phyloP scores from a whole-genome alignment of 2,888 invertebrate species.

The Trilocha varians region DNA sequence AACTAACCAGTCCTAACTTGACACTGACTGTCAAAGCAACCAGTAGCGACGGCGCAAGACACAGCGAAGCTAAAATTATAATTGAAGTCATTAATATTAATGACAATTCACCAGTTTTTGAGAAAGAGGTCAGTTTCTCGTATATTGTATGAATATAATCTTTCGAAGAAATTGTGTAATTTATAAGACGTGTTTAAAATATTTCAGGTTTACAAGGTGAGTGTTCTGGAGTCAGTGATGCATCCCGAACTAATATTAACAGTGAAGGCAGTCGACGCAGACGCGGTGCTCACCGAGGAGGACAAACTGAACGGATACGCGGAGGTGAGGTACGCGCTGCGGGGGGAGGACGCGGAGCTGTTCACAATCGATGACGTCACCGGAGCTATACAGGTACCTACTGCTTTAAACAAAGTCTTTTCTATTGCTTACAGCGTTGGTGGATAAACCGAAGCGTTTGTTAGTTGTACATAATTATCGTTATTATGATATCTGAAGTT shows the following conservation, averaged over 20 bases:
- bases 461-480: too few relatives aligned
- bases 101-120: conserved; percentile 83
- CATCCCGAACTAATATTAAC: conserved; percentile 78
- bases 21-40: conserved; percentile 73
- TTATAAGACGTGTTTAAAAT: not conserved
- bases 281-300: conserved; percentile 73
- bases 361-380: conserved; percentile 80
- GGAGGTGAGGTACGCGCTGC: conserved; percentile 79
- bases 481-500: too few relatives aligned
- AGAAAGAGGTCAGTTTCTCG: conserved; percentile 61
- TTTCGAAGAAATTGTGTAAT: not conserved
- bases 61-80: conserved; percentile 78
- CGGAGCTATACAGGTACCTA: conserved; percentile 76
- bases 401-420: not conserved
- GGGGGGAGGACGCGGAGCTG: conserved; percentile 81
- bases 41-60: conserved; percentile 66
- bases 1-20: conserved; percentile 73
- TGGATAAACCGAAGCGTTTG: too few relatives aligned
- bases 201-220: conserved; percentile 77
- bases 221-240: conserved; percentile 79
- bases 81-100: conserved; percentile 83
- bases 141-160: not conserved
- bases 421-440: too few relatives aligned
- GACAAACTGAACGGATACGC: conserved; percentile 77
- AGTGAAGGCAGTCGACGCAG: conserved; percentile 81